A percentile compares a stretch with the other conserved stretches of the same genome.
Conservation (phyloP, 1,140 invertebrate genomes). For the Drosophila pallidifrons region DNA sequence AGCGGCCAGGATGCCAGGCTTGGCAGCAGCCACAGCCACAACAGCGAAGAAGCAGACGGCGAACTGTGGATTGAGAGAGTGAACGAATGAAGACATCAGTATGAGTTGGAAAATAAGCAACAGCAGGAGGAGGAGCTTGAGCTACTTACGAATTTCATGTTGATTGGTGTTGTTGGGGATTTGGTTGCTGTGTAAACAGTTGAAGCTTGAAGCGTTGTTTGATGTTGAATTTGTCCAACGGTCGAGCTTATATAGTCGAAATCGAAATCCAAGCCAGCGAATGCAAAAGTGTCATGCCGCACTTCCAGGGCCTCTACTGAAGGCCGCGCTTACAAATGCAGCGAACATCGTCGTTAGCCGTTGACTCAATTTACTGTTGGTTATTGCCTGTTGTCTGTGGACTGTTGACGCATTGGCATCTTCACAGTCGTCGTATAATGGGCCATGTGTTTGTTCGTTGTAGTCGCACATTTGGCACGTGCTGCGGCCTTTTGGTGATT, state of each 20-base stretch:
- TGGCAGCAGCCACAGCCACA: slow-evolving; percentile 71
- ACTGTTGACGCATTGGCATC: slow-evolving; percentile 19
- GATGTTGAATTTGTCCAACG: slow-evolving; percentile 40
- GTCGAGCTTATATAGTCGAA: slow-evolving; percentile 56
- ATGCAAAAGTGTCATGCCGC: slow-evolving; percentile 29
- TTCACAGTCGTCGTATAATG: slow-evolving; percentile 44
- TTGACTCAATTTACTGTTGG: slow-evolving; percentile 28
- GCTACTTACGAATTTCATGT: slow-evolving; percentile 81
- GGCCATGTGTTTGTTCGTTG: slow-evolving; percentile 46
- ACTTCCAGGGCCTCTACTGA: slow-evolving; percentile 42
- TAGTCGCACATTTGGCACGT: slow-evolving; percentile 63
- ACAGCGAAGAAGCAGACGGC: slow-evolving; percentile 79
- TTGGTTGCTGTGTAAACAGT: slow-evolving; percentile 49
- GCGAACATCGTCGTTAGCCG: slow-evolving; percentile 46
- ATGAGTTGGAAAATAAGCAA: background rate
- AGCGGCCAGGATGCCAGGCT: slow-evolving; percentile 65
- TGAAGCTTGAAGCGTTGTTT: slow-evolving; percentile 70
- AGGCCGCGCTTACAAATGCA: slow-evolving; percentile 73
- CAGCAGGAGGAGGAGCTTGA: background rate
- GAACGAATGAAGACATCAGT: background rate
- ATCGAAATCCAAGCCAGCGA: background rate
- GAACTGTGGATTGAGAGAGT: slow-evolving; percentile 44
- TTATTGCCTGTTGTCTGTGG: too few relatives aligned
- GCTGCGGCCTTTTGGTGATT: slow-evolving; percentile 60
- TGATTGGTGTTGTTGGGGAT: slow-evolving; percentile 52